These are phyloP conservation scores for Bedellia somnulentella DNA, from an alignment of 2,888 invertebrate genomes.

Conservation along the genomic window DNA sequence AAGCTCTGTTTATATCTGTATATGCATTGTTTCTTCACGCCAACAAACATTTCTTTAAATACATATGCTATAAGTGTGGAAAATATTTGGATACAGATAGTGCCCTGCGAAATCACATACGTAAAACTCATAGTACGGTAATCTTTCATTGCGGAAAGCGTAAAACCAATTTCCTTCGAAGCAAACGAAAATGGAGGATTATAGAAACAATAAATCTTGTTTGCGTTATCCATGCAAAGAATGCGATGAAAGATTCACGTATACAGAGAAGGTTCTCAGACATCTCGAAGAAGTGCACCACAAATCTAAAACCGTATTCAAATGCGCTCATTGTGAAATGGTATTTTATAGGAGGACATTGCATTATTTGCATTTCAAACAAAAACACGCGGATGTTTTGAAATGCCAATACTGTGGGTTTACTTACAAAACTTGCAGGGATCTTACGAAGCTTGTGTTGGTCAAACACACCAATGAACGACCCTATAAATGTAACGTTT, in stretches of 20 bases:
- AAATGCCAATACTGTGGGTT: background rate
- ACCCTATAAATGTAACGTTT: constrained; percentile 8
- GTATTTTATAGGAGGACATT: constrained; percentile 1
- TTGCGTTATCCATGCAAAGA: constrained; percentile 3
- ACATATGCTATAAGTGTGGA: constrained; percentile 6
- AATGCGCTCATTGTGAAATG: background rate
- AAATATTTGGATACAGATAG: constrained; percentile 4
- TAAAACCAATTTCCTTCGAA: constrained; percentile 2
- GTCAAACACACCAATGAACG: constrained; percentile 1
- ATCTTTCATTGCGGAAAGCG: constrained; percentile 5
- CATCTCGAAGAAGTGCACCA: constrained; percentile 1
- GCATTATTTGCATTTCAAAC: constrained; percentile 1
- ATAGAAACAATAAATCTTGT: constrained; percentile 1
- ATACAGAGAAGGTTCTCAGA: background rate
- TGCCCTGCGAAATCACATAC: constrained; percentile 2
- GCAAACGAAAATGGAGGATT: constrained; percentile 3
- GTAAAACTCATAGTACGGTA: background rate
- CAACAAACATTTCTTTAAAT: background rate
- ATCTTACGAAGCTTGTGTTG: background rate
- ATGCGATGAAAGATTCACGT: constrained; percentile 7
- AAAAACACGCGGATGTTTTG: background rate
- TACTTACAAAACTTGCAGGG: background rate
- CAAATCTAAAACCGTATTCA: background rate
- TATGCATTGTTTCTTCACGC: background rate
- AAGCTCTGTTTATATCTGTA: background rate